Percentiles rank a stretch among this genome's conserved stretches.
phyloP scores from a whole-genome alignment of 2,797 vertebrate species.

The Tauraco hartlaubi region DNA sequence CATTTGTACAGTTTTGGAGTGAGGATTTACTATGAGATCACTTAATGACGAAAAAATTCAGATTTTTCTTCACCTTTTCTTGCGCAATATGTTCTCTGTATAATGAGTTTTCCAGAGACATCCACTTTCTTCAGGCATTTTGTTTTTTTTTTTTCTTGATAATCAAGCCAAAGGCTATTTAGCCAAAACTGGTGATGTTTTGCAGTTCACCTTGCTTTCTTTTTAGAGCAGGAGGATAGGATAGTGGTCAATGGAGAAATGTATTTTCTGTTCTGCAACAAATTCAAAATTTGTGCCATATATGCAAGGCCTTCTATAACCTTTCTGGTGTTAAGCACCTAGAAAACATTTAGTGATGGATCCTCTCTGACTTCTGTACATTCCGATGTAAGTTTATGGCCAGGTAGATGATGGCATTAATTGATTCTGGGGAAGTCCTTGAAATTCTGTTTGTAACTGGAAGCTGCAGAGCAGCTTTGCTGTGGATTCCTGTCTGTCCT shows the following conservation, averaged over 20 bases:
- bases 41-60: background rate
- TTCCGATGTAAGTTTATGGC: background rate
- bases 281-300: background rate
- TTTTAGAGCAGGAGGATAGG: background rate
- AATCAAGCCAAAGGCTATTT: background rate
- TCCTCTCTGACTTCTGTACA: background rate
- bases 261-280: background rate
- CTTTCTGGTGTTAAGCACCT: background rate
- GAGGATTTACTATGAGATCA: background rate
- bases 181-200: background rate
- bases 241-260: background rate
- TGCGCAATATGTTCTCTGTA: background rate
- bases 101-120: background rate
- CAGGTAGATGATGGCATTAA: background rate
- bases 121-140: background rate
- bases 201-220: background rate
- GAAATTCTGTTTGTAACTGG: background rate
- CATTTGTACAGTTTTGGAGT: background rate
- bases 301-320: background rate
- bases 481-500: background rate
- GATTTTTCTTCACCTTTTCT: background rate
- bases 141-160: background rate
- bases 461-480: background rate
- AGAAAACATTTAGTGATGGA: background rate
- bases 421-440: background rate